phyloP scores from a whole-genome alignment of 2,797 vertebrate genomes.

The Catharus ustulatus region DNA sequence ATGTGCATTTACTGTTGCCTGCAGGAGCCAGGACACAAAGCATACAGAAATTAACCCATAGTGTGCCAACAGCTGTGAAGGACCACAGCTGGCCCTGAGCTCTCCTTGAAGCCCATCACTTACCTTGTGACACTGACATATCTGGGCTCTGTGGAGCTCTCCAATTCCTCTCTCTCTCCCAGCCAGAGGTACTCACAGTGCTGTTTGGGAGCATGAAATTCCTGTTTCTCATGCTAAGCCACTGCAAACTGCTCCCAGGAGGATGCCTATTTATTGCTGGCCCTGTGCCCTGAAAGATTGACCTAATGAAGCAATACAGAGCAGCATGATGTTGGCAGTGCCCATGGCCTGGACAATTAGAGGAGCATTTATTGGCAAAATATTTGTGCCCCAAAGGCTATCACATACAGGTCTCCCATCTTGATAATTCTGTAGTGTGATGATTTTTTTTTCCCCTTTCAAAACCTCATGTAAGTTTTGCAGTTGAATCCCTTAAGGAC shows the following conservation, averaged over 20 bases:
- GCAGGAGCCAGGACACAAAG: background rate
- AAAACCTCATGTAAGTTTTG: background rate
- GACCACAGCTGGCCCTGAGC: background rate
- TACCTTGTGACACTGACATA: background rate
- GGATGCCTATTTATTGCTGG: constrained; percentile 8
- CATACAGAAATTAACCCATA: background rate
- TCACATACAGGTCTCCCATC: background rate
- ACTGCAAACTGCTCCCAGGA: background rate
- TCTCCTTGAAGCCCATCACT: background rate
- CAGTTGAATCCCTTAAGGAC: background rate
- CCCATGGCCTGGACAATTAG: background rate
- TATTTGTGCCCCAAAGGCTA: background rate
- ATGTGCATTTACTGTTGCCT: background rate
- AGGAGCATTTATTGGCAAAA: constrained; percentile 26
- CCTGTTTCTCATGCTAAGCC: background rate
- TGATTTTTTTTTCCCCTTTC: background rate
- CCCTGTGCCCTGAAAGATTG: background rate
- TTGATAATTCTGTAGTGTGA: background rate
- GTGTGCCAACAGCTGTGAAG: background rate
- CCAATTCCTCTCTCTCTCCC: background rate
- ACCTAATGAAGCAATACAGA: background rate
- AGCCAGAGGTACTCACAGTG: background rate
- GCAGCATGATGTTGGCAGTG: background rate
- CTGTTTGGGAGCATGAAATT: background rate
- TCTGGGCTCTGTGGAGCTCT: background rate